Percentiles rank a stretch among this genome's conserved stretches.
Conservation (phyloP, 2,888 invertebrate species). For the Drosophila differens region DNA sequence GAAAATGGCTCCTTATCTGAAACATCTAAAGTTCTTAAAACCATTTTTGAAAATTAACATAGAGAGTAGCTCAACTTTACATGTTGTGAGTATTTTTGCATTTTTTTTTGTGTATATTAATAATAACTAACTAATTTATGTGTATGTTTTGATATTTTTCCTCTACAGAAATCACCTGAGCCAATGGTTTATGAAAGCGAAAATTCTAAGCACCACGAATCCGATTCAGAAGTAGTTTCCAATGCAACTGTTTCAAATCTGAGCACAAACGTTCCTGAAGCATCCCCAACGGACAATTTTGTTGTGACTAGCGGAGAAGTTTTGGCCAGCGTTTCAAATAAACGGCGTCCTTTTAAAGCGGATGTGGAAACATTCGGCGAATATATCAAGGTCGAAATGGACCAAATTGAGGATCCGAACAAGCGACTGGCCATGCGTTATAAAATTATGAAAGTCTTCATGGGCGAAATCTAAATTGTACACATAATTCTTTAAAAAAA, state of each 20-base stretch:
- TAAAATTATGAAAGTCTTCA: conserved; percentile 1
- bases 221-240: background rate
- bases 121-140: background rate
- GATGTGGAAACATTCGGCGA: conserved; percentile 2
- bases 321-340: background rate
- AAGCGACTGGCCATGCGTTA: background rate
- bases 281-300: background rate
- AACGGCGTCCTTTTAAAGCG: background rate
- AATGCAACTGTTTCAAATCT: background rate
- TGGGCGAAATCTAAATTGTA: background rate
- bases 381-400: background rate
- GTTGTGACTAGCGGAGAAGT: background rate
- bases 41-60: background rate
- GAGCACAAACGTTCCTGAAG: background rate
- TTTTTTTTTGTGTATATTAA: background rate
- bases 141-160: background rate
- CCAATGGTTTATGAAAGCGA: background rate
- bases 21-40: background rate
- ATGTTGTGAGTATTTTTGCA: background rate
- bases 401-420: background rate
- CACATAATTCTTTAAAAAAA: background rate
- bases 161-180: background rate
- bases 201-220: background rate
- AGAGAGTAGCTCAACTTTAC: background rate
- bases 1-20: background rate